These are phyloP conservation scores for Brachionus angularis DNA, from an alignment of 1,140 invertebrate genomes.

Conservation along the genomic window DNA sequence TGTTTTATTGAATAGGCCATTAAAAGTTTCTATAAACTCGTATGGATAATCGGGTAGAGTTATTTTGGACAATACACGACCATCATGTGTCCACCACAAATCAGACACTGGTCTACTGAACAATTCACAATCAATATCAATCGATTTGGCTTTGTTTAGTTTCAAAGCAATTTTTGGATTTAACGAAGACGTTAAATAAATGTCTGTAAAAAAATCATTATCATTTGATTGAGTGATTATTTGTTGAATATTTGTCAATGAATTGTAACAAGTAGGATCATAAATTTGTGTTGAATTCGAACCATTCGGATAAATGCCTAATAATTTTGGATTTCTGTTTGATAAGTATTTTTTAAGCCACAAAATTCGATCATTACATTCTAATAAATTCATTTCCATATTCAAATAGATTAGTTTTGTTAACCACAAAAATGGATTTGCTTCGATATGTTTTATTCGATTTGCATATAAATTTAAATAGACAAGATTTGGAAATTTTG, in stretches of 20 bases:
- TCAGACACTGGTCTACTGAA: slow-evolving; percentile 32
- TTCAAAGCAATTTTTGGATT: neutral
- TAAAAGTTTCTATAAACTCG: slow-evolving; percentile 40
- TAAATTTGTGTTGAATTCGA: neutral
- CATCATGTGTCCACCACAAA: slow-evolving; percentile 35
- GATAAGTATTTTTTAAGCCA: slow-evolving; percentile 27
- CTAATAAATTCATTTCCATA: slow-evolving; percentile 3
- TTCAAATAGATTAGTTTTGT: neutral
- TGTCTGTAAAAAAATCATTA: slow-evolving; percentile 8
- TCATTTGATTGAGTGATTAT: neutral
- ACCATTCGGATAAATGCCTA: slow-evolving; percentile 19
- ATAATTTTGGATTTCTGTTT: neutral
- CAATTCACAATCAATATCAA: slow-evolving; percentile 27
- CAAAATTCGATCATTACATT: slow-evolving; percentile 4
- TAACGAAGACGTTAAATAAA: neutral
- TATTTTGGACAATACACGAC: neutral
- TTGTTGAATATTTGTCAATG: neutral
- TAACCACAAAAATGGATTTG: slow-evolving; percentile 14
- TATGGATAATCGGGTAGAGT: neutral
- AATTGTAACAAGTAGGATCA: slow-evolving; percentile 22
- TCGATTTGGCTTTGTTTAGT: neutral
- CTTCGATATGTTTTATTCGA: neutral
- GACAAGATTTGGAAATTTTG: slow-evolving; percentile 1
- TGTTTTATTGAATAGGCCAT: slow-evolving; percentile 27
- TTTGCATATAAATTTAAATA: slow-evolving; percentile 33